A percentile compares a stretch with the other conserved stretches of the same genome.
These are phyloP conservation scores for Platynereis dumerilii DNA, from an alignment of 2,888 invertebrate species.

Conservation along the genomic window DNA sequence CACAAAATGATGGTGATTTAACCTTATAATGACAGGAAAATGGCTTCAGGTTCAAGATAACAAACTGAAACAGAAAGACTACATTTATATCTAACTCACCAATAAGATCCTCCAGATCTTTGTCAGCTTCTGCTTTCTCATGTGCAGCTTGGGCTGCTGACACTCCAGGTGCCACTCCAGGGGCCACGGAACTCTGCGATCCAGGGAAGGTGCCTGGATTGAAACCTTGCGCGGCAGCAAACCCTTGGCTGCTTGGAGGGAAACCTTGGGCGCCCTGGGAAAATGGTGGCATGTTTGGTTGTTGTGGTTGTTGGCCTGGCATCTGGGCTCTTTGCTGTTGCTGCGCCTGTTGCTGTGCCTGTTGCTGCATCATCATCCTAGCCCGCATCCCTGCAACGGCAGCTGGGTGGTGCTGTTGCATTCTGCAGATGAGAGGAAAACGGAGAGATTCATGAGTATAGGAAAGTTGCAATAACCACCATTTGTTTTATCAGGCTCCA, in stretches of 20 bases:
- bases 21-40: too few relatives aligned
- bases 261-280: neutral
- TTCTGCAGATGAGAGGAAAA: too few relatives aligned
- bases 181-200: neutral
- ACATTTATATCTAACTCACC: too few relatives aligned
- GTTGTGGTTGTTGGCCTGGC: constrained; percentile 8
- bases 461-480: too few relatives aligned
- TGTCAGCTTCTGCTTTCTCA: neutral
- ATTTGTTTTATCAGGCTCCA: too few relatives aligned
- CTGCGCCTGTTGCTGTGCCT: constrained; percentile 26
- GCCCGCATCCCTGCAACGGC: too few relatives aligned
- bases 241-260: neutral
- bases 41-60: too few relatives aligned
- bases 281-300: neutral
- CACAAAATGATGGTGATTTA: too few relatives aligned
- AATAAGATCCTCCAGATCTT: constrained; percentile 5
- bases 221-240: neutral
- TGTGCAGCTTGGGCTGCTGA: neutral
- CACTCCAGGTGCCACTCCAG: neutral
- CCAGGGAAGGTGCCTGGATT: neutral
- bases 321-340: constrained; percentile 21
- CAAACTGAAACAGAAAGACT: too few relatives aligned
- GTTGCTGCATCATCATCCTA: too few relatives aligned
- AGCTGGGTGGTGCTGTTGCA: too few relatives aligned
- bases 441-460: too few relatives aligned